Conservation (phyloP, 2,888 invertebrate species). For the Nasonovia ribisnigri region DNA sequence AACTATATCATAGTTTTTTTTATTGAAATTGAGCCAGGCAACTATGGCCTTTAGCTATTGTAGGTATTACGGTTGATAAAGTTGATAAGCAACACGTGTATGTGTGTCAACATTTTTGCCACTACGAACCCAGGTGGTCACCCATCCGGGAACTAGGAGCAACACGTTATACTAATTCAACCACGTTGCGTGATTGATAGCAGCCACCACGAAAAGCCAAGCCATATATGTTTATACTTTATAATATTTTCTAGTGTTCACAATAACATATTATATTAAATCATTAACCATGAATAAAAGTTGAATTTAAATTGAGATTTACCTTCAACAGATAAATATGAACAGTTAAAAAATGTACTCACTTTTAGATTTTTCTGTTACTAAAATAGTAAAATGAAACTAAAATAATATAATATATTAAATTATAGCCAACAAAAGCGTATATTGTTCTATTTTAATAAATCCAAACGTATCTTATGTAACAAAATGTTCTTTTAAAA, state of each 20-base stretch:
- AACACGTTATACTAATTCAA: too few relatives aligned
- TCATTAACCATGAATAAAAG: not conserved
- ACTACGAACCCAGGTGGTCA: too few relatives aligned
- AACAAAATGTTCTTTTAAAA: not conserved
- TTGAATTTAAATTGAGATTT: not conserved
- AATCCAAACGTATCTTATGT: not conserved
- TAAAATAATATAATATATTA: not conserved
- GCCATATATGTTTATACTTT: too few relatives aligned
- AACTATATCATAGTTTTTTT: too few relatives aligned
- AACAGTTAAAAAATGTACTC: not conserved
- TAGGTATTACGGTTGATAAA: too few relatives aligned
- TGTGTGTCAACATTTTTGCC: too few relatives aligned
- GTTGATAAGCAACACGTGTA: too few relatives aligned
- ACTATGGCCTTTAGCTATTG: too few relatives aligned
- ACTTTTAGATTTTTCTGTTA: not conserved
- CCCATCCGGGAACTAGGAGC: too few relatives aligned
- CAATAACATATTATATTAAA: not conserved
- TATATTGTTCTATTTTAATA: not conserved
- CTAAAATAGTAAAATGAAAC: not conserved
- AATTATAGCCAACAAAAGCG: not conserved
- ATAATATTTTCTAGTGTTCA: not conserved
- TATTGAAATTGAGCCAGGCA: too few relatives aligned
- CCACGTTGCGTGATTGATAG: too few relatives aligned
- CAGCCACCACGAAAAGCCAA: too few relatives aligned
- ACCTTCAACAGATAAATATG: not conserved